phyloP scores from a whole-genome alignment of 2,797 vertebrate species.

The Hafferia zeledoni region DNA sequence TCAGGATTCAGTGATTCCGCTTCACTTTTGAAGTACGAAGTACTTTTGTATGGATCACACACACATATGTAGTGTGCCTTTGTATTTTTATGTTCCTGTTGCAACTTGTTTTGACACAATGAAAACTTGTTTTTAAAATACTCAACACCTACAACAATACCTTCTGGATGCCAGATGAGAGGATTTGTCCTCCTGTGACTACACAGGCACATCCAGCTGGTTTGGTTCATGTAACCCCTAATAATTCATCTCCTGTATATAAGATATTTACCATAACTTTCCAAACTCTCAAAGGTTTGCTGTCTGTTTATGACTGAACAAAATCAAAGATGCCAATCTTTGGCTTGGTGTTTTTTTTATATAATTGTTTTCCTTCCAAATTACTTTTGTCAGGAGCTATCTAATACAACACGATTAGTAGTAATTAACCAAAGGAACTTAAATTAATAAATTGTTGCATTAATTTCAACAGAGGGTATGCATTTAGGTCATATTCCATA shows the following conservation, averaged over 20 bases:
- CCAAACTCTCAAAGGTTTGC: background rate
- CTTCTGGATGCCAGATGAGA: conserved; percentile 64
- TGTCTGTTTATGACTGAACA: background rate
- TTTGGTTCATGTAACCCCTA: conserved; percentile 54
- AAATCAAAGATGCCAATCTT: background rate
- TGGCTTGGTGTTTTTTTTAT: background rate
- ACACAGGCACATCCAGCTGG: conserved; percentile 37
- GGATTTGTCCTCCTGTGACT: conserved; percentile 56
- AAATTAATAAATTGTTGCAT: background rate
- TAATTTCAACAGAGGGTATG: background rate
- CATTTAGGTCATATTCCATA: conserved; percentile 24
- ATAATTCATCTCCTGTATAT: conserved; percentile 24
- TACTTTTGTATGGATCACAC: background rate
- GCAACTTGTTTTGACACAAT: conserved; percentile 76
- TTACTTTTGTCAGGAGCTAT: conserved; percentile 3
- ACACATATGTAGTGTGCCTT: conserved; percentile 36
- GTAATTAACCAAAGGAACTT: background rate
- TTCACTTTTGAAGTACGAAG: conserved; percentile 48
- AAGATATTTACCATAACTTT: background rate
- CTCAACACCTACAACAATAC: conserved; percentile 76
- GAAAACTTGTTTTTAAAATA: conserved; percentile 81
- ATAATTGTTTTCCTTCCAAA: background rate
- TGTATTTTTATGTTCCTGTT: conserved; percentile 73
- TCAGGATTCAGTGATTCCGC: background rate
- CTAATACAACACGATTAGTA: background rate